Conservation (phyloP, 37 sponge, comb jelly and placozoan species). For the Chondrosia reniformis region DNA sequence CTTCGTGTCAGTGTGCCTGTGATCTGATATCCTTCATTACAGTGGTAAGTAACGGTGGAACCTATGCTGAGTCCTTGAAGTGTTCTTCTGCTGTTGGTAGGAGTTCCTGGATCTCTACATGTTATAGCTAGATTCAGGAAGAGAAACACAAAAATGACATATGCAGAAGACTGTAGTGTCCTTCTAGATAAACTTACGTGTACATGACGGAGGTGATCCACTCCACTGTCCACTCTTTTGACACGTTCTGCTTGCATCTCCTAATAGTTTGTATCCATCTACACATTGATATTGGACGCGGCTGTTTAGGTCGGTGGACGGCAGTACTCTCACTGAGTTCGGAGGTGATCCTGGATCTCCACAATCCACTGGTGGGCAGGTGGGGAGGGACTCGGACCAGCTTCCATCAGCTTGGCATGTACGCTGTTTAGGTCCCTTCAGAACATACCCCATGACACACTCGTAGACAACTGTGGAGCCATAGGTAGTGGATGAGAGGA, state of each 20-base stretch:
- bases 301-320: not conserved
- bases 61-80: not conserved
- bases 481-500: not conserved
- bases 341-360: slow-evolving; percentile 21
- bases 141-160: not conserved
- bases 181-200: not conserved
- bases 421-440: slow-evolving; percentile 19
- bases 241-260: slow-evolving; percentile 11
- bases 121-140: slow-evolving; percentile 17
- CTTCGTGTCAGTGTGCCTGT: not conserved
- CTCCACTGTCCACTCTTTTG: slow-evolving; percentile 39
- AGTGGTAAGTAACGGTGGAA: slow-evolving; percentile 19
- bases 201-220: slow-evolving; percentile 38
- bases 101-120: slow-evolving; percentile 58
- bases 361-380: slow-evolving; percentile 33
- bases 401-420: slow-evolving; percentile 38
- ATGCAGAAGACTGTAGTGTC: not conserved
- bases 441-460: not conserved
- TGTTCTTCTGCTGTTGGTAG: slow-evolving; percentile 33
- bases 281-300: not conserved
- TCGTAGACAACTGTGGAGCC: not conserved
- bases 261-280: slow-evolving; percentile 17
- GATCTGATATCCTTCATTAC: slow-evolving; percentile 10
- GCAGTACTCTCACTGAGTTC: not conserved
- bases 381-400: slow-evolving; percentile 41